phyloP scores from a whole-genome alignment of 2,888 invertebrate species.

The Taenaris catops region DNA sequence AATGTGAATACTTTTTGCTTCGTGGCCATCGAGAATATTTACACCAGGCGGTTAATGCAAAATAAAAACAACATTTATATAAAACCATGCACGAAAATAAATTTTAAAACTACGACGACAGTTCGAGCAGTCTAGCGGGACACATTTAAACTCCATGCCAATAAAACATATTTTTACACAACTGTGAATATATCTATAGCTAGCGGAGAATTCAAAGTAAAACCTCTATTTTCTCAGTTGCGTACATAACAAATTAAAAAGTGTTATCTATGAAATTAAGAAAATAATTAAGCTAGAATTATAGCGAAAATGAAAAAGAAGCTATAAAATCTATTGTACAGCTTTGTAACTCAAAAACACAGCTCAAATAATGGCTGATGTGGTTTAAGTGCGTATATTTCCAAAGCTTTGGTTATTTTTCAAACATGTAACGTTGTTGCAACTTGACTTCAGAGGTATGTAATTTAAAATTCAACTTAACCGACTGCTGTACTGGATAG shows the following conservation, averaged over 20 bases:
- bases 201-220: conserved; percentile 5
- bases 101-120: conserved; percentile 45
- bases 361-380: conserved; percentile 57
- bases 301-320: conserved; percentile 61
- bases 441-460: conserved; percentile 77
- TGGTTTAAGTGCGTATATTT: conserved; percentile 49
- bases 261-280: conserved; percentile 57
- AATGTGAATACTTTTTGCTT: too few relatives aligned
- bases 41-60: conserved; percentile 37
- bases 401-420: conserved; percentile 65
- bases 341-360: conserved; percentile 56
- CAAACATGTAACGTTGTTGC: conserved; percentile 51
- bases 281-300: conserved; percentile 59
- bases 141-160: conserved; percentile 62
- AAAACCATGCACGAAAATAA: conserved; percentile 58
- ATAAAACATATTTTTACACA: conserved; percentile 38
- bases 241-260: conserved; percentile 25
- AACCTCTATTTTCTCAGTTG: conserved; percentile 13
- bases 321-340: conserved; percentile 71
- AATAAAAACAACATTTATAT: conserved; percentile 58
- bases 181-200: conserved; percentile 25
- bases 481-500: conserved; percentile 61
- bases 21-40: conserved; percentile 14
- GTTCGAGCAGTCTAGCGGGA: conserved; percentile 63
- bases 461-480: conserved; percentile 49